Evolutionary conservation across 1,140 invertebrate genomes (phyloP), one percentile per base, ranked within the genome.

Genomic region (Vanessa tameamea): DNA sequence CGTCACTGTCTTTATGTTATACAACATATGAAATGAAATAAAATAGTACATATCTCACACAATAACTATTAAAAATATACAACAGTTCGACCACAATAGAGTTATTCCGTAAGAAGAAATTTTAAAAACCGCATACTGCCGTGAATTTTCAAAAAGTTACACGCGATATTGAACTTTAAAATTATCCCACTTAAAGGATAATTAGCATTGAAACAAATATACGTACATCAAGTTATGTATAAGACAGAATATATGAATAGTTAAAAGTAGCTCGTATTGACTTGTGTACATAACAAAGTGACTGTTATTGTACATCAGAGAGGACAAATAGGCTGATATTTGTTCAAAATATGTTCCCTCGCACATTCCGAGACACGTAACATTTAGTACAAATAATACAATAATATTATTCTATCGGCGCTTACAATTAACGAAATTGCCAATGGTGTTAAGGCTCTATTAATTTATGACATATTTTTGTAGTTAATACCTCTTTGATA

Each of bases 361-460:
- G 50, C 69, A 51, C 47, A 12, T 43, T 43, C 37, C 37, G 43
- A 50, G 50, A 47, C 31, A 69, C 48, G 77, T 78, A 75, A 82
- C 68, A 31, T 50, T 72, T 66, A 70, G 67, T 73, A 72, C 64
- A 78, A 78, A 72, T 78, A 81, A 79, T 79, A 72, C 69, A 69
- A 77, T 80, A 79, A 83, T 86, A 80, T 87, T 83, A 81, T 85
- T 81, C 66, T 81, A 83, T 81, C 80, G 80, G 75, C 70, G 47
- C 78, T 9, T 43, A 43, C 37, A 43, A 81, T 82, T 83, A 79
- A 75, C 59, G 53, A 70, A 76, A 78, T 81, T 82, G 83, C 81
- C 76, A 72, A 37, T 7, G 23, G 68, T 37, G 64, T 59, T 76
- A 53, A 61, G 48, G 53, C 37, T 12, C 57, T 61, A 47, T 67